Evolutionary conservation across 2,113 vertebrate species (phyloP).

Genomic region (Chiloscyllium plagiosum): DNA sequence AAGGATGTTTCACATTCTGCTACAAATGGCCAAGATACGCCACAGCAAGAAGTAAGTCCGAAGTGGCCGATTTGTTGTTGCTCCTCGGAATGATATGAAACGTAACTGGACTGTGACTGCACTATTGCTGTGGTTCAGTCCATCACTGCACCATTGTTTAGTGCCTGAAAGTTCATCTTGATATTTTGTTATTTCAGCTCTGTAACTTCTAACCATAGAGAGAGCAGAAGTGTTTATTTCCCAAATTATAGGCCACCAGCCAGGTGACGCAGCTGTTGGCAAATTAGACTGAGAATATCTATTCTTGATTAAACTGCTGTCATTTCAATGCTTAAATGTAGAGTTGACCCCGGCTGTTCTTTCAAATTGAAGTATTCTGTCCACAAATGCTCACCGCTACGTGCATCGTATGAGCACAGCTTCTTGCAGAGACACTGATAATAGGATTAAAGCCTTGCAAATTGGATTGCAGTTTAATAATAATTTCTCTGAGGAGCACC

Average conservation of each 20-base stretch:
- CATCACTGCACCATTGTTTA: background rate
- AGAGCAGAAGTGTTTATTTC: background rate
- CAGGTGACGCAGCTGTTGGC: background rate
- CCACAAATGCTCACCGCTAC: background rate
- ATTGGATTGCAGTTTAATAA: background rate
- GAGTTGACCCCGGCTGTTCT: background rate
- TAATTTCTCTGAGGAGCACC: background rate
- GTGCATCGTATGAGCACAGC: background rate
- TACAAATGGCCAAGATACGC: background rate
- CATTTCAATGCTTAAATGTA: background rate
- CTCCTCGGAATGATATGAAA: background rate
- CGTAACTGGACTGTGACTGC: background rate
- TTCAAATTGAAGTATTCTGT: background rate
- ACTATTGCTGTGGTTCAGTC: background rate
- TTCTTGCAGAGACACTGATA: background rate
- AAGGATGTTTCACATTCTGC: background rate
- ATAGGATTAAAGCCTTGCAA: background rate
- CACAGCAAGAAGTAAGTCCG: background rate
- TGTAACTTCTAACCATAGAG: background rate
- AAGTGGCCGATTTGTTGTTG: no score
- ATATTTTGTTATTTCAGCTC: background rate
- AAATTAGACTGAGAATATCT: background rate
- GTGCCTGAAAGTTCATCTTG: background rate
- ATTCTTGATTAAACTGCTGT: slow-evolving; percentile 5
- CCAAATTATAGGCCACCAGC: background rate